Evolutionary conservation across 2,888 invertebrate genomes (phyloP).

Genomic region (Synanthedon tipuliformis): DNA sequence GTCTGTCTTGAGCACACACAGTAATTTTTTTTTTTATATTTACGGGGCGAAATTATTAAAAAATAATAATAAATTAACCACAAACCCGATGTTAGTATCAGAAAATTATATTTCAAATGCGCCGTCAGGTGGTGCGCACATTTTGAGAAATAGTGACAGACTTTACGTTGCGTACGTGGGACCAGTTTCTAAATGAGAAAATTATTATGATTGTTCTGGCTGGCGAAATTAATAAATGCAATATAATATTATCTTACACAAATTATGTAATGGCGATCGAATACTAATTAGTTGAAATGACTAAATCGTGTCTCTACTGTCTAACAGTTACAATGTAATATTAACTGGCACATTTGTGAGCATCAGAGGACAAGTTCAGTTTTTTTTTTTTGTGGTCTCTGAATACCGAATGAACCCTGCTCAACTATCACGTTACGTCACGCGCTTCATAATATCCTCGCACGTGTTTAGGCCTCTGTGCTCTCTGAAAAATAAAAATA

Average conservation of each 20-base stretch:
- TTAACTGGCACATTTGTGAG: slow-evolving; percentile 67
- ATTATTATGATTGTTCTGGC: slow-evolving; percentile 30
- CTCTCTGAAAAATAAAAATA: slow-evolving; percentile 40
- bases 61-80: too few species aligned
- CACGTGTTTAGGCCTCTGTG: slow-evolving; percentile 40
- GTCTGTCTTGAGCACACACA: too few species aligned
- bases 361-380: slow-evolving; percentile 44
- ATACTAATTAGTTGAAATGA: slow-evolving; percentile 25
- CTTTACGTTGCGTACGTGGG: too few species aligned
- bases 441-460: slow-evolving; percentile 10
- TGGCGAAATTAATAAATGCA: slow-evolving; percentile 16
- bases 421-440: slow-evolving; percentile 46
- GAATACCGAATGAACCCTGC: slow-evolving; percentile 52
- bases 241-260: slow-evolving; percentile 11
- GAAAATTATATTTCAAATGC: too few species aligned
- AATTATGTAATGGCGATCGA: slow-evolving; percentile 32
- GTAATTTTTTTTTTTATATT: too few species aligned
- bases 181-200: slow-evolving; percentile 1
- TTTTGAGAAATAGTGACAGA: too few species aligned
- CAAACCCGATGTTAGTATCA: not conserved
- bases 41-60: too few species aligned
- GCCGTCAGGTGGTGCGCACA: too few species aligned
- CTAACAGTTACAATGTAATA: slow-evolving; percentile 35
- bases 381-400: slow-evolving; percentile 29
- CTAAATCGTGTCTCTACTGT: slow-evolving; percentile 41